Evolutionary conservation across 1,140 invertebrate genomes (phyloP), one percentile per base, ranked within the genome.

Genomic region (Zaprionus nigranus): DNA sequence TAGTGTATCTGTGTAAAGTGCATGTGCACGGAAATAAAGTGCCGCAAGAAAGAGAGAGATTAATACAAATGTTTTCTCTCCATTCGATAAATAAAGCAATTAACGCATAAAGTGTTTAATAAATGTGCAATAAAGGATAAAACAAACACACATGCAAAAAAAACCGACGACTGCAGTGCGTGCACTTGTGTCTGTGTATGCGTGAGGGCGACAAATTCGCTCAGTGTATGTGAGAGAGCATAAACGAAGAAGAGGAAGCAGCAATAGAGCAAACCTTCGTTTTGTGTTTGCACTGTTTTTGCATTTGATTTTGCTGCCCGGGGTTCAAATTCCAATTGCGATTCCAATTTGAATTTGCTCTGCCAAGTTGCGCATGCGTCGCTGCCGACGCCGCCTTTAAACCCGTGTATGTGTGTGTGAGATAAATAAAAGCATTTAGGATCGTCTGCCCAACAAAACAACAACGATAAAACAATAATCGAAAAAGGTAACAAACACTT

Each of bases 301-400:
- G 73, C 61, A 64, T 75, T 75, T 70, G 72, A 73, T 56, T 77
- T 76, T 76, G 74, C 67, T 61, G 63, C 36, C 15, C 78, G 81
- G 78, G 68, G 77, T 84, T 77, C 81, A 84, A 83, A 84, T 83
- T 83, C 81, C 81, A 83, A 83, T 83, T 83, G 20, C 46, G 46
- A 51, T 51, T 51, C 46, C 46, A 51, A 51, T 51, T 46, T 66
- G 64, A 83, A 72, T 77, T 67, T 69, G 40, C 5, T 38, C 57
- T 64, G 49, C 51, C 40, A 61, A 59, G 61, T 73, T 65, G 78
- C 81, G 81, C 81, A 77, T 83, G 81, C 81, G 81, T 83, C 43
- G 54, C 62, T 58, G 68, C 28, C 46, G 24, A 26, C 24, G 38
- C 54, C 24, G 57, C 38, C n/a, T n/a, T 74, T 38, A 51, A 30